Conservation (phyloP, 1,140 invertebrate genomes). For the Zaprionus camerounensis region DNA sequence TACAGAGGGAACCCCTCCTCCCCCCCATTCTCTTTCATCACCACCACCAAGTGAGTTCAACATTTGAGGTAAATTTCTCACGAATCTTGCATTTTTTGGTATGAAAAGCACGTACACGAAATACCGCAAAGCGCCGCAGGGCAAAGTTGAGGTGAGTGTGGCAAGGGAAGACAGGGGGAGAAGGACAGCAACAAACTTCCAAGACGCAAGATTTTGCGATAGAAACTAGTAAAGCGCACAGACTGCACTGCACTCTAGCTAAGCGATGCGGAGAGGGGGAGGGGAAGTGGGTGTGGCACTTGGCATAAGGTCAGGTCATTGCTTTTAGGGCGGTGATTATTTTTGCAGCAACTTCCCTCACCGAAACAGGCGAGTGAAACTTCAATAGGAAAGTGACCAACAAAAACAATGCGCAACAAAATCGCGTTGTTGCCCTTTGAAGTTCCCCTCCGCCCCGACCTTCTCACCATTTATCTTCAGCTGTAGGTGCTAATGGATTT, state of each 20-base stretch:
- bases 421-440: conserved; percentile 47
- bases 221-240: conserved; percentile 34
- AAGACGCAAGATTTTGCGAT: conserved; percentile 47
- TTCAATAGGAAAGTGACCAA: conserved; percentile 47
- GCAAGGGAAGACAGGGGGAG: neutral
- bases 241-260: conserved; percentile 26
- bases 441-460: conserved; percentile 11
- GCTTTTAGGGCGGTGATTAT: conserved; percentile 66
- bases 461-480: too few relatives aligned
- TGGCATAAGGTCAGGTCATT: conserved; percentile 53
- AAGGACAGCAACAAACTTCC: conserved; percentile 24
- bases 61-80: conserved; percentile 52
- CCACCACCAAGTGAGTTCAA: neutral
- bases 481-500: conserved; percentile 55
- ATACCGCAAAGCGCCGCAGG: conserved; percentile 60
- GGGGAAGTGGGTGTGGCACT: conserved; percentile 15
- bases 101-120: conserved; percentile 65
- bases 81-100: conserved; percentile 49
- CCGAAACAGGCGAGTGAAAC: conserved; percentile 5
- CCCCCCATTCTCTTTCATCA: neutral
- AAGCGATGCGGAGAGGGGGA: neutral
- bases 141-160: neutral
- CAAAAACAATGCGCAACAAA: conserved; percentile 24
- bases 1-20: neutral
- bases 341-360: conserved; percentile 20